These are phyloP conservation scores for Lottia scabra DNA, from an alignment of 2,888 invertebrate species.

Conservation along the genomic window DNA sequence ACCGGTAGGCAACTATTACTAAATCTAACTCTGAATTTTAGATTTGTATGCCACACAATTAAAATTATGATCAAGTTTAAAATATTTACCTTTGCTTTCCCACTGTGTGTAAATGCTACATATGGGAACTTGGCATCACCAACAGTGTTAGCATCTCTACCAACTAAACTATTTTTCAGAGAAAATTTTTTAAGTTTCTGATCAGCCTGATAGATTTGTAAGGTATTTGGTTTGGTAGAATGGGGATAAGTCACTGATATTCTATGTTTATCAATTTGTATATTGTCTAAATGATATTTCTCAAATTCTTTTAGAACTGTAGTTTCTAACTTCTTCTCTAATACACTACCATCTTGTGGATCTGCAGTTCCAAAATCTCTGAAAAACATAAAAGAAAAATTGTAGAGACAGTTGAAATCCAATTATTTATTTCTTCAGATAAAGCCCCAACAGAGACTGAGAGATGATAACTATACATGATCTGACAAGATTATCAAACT, in stretches of 20 bases:
- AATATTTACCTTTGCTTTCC: constrained; percentile 46
- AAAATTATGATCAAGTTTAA: no score
- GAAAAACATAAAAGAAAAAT: not conserved
- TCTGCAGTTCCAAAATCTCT: constrained; percentile 20
- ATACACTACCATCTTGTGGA: constrained; percentile 18
- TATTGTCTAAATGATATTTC: constrained; percentile 39
- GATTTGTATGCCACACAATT: no score
- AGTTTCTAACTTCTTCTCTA: constrained; percentile 29
- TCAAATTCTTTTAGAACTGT: constrained; percentile 32
- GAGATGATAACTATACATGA: no score
- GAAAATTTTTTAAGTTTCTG: no score
- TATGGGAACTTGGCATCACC: constrained; percentile 23
- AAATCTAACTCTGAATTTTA: no score
- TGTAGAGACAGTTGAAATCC: not conserved
- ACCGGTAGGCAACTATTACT: no score
- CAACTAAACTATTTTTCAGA: no score
- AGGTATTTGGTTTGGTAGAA: constrained; percentile 42
- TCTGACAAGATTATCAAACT: no score
- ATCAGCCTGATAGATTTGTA: constrained; percentile 27
- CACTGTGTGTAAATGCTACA: constrained; percentile 48
- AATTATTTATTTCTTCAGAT: no score
- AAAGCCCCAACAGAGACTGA: no score
- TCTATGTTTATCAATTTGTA: constrained; percentile 41
- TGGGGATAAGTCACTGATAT: constrained; percentile 44
- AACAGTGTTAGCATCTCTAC: not conserved